Conservation (phyloP, 2,888 invertebrate genomes). For the Drosophila kambysellisi region DNA sequence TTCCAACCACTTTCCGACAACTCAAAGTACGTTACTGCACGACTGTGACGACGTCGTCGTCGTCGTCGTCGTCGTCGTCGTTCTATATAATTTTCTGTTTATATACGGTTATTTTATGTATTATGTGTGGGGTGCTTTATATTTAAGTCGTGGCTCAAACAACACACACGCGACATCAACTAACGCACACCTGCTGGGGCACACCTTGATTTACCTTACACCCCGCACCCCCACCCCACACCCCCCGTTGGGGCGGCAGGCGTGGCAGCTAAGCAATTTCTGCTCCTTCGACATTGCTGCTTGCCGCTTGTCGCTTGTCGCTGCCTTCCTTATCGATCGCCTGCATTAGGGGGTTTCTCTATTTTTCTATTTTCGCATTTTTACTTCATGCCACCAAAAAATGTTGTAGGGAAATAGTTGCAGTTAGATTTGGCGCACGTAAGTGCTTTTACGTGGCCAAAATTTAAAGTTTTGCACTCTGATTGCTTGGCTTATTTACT, state of each 20-base stretch:
- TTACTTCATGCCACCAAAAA: conserved; percentile 9
- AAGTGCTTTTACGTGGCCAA: conserved; percentile 65
- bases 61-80: conserved; percentile 37
- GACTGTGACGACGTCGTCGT: conserved; percentile 34
- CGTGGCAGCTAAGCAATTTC: conserved; percentile 35
- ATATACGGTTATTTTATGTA: conserved; percentile 36
- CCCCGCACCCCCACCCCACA: background rate
- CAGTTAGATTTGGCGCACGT: conserved; percentile 33
- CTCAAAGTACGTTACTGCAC: conserved; percentile 67
- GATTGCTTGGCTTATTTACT: conserved; percentile 29
- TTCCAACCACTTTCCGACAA: conserved; percentile 71
- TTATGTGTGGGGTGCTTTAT: conserved; percentile 46
- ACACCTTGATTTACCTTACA: conserved; percentile 72
- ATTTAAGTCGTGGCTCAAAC: conserved; percentile 37
- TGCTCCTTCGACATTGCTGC: conserved; percentile 6
- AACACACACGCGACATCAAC: conserved; percentile 25
- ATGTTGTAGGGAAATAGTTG: conserved; percentile 46
- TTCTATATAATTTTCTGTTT: conserved; percentile 63
- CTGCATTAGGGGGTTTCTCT: conserved; percentile 24
- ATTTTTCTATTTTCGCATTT: conserved; percentile 24
- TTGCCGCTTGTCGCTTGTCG: conserved; percentile 19
- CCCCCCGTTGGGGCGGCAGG: conserved; percentile 10
- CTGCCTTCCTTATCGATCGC: conserved; percentile 67
- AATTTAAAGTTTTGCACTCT: conserved; percentile 32
- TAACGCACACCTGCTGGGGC: conserved; percentile 55